Evolutionary conservation across 2,113 vertebrate species (phyloP).

Genomic region (Stomatorhinus ivindoensis): DNA sequence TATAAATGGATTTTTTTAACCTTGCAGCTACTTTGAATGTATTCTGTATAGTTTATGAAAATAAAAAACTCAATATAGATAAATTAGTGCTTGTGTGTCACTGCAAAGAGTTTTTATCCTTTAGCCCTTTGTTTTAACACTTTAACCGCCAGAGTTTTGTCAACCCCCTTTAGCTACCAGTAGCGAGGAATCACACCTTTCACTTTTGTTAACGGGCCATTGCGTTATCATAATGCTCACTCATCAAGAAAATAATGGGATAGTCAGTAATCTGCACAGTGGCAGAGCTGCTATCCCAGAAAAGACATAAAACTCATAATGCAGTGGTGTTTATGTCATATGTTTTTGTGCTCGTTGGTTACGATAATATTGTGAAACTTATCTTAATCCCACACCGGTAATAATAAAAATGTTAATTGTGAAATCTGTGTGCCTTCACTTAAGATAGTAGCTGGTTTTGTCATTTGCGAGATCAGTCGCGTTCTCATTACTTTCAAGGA

Average conservation of each 20-base stretch:
- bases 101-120: neutral
- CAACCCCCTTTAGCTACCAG: neutral
- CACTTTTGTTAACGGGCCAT: neutral
- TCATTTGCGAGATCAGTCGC: neutral
- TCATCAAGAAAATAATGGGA: neutral
- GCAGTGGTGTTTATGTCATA: neutral
- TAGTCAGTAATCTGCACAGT: neutral
- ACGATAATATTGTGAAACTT: neutral
- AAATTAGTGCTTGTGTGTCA: neutral
- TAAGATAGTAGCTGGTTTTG: neutral
- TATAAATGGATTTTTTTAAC: neutral
- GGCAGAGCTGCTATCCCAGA: neutral
- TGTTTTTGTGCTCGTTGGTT: neutral
- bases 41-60: neutral
- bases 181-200: neutral
- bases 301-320: neutral
- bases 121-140: neutral
- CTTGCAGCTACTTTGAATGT: neutral
- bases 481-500: neutral
- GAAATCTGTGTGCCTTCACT: neutral
- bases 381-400: neutral
- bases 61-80: neutral
- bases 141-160: neutral
- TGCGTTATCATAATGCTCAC: neutral
- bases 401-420: neutral